Evolutionary conservation across 2,888 invertebrate genomes (phyloP).

Genomic region (Gymnosoma rotundatum): DNA sequence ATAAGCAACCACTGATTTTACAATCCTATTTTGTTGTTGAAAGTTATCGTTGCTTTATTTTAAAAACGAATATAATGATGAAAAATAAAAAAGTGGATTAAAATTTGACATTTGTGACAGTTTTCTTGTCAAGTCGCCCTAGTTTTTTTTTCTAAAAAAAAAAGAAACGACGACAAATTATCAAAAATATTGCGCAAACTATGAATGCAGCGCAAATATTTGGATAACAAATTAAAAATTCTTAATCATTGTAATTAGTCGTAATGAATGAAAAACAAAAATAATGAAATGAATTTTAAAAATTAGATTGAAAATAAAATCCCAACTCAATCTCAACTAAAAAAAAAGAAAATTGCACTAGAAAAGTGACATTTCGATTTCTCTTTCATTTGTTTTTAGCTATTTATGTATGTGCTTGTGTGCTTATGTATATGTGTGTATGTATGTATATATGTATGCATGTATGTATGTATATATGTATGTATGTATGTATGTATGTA

Average conservation of each 20-base stretch:
- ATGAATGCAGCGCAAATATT: background rate
- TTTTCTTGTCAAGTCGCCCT: conserved; percentile 51
- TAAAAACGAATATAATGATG: conserved; percentile 1
- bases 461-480: too few relatives aligned
- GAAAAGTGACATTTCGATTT: background rate
- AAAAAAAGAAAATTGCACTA: too few relatives aligned
- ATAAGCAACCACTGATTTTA: background rate
- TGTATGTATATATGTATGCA: too few relatives aligned
- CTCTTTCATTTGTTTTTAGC: background rate
- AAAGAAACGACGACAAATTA: conserved; percentile 21
- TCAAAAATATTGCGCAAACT: conserved; percentile 10
- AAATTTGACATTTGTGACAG: conserved; percentile 64
- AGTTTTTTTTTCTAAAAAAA: conserved; percentile 46
- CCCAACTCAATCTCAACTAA: too few relatives aligned
- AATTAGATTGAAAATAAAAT: background rate
- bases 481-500: too few relatives aligned
- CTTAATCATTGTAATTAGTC: background rate
- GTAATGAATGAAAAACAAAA: too few relatives aligned
- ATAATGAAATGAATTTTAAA: background rate
- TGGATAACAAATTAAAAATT: background rate
- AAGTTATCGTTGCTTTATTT: conserved; percentile 9
- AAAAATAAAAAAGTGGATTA: conserved; percentile 47
- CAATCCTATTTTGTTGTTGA: background rate
- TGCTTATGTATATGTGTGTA: too few relatives aligned
- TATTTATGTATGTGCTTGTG: too few relatives aligned